Evolutionary conservation across 2,888 invertebrate species (phyloP).

Genomic region (Conistra vaccinii): DNA sequence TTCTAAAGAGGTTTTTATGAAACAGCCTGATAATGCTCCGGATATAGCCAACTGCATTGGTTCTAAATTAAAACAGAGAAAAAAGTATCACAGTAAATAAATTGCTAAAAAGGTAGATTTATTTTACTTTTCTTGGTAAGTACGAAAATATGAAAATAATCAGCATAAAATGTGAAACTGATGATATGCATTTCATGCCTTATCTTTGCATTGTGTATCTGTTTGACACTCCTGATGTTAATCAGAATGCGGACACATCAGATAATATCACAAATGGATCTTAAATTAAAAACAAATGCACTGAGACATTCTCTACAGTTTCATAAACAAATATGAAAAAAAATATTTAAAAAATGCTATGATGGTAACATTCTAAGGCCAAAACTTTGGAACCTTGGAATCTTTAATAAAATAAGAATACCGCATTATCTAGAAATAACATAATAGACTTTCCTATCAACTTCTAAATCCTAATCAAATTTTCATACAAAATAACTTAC

Average conservation of each 20-base stretch:
- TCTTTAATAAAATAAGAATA: not conserved
- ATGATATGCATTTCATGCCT: slow-evolving; percentile 1
- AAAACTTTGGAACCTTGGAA: not conserved
- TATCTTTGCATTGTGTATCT: not conserved
- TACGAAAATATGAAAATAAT: slow-evolving; percentile 1
- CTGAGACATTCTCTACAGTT: not conserved
- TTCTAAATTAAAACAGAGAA: not conserved
- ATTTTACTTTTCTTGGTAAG: not conserved
- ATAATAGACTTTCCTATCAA: not conserved
- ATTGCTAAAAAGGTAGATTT: fast-evolving
- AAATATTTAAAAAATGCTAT: not conserved
- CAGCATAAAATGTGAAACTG: not conserved
- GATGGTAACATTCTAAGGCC: not conserved
- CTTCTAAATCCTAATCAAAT: not conserved
- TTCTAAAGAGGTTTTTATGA: not conserved
- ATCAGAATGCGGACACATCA: not conserved
- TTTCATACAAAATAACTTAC: slow-evolving; percentile 74
- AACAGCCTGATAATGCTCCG: not conserved
- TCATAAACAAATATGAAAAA: not conserved
- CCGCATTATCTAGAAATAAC: not conserved
- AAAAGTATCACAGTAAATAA: not conserved
- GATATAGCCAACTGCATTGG: not conserved
- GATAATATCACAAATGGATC: not conserved
- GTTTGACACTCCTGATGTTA: not conserved
- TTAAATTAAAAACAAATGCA: not conserved